These are phyloP conservation scores for Potamarius usumacintae DNA, from an alignment of 2,113 vertebrate species.

Conservation along the genomic window DNA sequence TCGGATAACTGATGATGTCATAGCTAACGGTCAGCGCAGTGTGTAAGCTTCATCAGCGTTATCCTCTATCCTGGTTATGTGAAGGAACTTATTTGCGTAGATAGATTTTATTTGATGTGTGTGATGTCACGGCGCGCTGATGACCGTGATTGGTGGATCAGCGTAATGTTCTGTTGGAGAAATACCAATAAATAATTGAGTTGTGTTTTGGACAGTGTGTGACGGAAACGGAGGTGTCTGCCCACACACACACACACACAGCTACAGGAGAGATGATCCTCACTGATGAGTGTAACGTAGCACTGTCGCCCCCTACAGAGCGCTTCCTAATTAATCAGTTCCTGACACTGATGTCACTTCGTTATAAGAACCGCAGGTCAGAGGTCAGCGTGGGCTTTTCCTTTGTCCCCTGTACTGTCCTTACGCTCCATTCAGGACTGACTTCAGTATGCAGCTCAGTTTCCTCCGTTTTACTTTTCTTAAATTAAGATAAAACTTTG, in stretches of 20 bases:
- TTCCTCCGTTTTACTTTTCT: no score
- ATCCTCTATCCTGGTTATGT: constrained; percentile 28
- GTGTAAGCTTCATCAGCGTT: background rate
- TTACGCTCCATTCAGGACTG: no score
- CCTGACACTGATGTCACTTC: no score
- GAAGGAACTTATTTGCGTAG: background rate
- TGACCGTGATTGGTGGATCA: constrained; percentile 19
- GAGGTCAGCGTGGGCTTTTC: no score
- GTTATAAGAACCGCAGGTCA: background rate
- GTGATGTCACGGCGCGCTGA: constrained; percentile 51
- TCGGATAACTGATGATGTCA: background rate
- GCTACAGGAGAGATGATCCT: background rate
- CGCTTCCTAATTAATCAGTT: no score
- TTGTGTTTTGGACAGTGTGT: background rate
- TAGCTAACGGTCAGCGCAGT: background rate
- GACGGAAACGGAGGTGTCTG: background rate
- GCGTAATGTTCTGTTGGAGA: background rate
- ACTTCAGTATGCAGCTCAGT: no score
- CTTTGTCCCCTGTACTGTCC: no score
- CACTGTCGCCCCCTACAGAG: constrained; percentile 30
- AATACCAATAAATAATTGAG: background rate
- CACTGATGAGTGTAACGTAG: background rate
- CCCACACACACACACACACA: no score
- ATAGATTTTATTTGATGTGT: background rate
- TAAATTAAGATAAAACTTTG: no score